A percentile compares a stretch with the other conserved stretches of the same genome.
Evolutionary conservation across 2,888 invertebrate species (phyloP).

Genomic region (Nomada goodeniana): DNA sequence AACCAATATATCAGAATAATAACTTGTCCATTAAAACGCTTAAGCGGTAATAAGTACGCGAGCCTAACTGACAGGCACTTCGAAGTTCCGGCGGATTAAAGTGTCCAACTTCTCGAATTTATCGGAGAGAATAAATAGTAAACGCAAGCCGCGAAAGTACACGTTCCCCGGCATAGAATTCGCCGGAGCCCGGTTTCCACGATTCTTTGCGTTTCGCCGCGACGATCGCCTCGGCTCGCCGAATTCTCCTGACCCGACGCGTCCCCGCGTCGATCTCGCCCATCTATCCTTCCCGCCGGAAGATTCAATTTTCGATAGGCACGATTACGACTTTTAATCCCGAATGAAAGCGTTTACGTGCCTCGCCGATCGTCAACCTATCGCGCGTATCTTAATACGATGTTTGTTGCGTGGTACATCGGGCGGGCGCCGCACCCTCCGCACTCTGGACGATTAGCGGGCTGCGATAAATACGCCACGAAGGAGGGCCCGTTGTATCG

Average conservation of each 20-base stretch:
- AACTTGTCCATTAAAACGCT: conserved; percentile 84
- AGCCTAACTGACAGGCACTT: conserved; percentile 81
- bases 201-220: neutral
- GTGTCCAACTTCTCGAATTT: conserved; percentile 81
- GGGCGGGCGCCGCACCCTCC: neutral
- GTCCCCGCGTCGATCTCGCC: neutral
- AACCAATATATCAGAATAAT: conserved; percentile 82
- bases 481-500: no score
- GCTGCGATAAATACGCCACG: no score
- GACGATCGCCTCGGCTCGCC: neutral
- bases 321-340: conserved; percentile 71
- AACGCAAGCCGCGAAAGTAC: conserved; percentile 46
- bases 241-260: neutral
- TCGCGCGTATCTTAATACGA: conserved; percentile 70
- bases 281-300: conserved; percentile 17
- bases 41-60: conserved; percentile 83
- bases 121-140: conserved; percentile 77
- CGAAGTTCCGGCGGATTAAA: conserved; percentile 80
- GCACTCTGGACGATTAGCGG: no score
- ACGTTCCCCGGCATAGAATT: conserved; percentile 30
- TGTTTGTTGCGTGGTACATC: neutral
- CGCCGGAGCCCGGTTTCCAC: neutral
- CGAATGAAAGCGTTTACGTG: conserved; percentile 75
- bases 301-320: conserved; percentile 82
- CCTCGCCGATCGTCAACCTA: conserved; percentile 76